Base-by-base conservation (phyloP, 2,888 invertebrate species). In the Nezara viridula region DNA sequence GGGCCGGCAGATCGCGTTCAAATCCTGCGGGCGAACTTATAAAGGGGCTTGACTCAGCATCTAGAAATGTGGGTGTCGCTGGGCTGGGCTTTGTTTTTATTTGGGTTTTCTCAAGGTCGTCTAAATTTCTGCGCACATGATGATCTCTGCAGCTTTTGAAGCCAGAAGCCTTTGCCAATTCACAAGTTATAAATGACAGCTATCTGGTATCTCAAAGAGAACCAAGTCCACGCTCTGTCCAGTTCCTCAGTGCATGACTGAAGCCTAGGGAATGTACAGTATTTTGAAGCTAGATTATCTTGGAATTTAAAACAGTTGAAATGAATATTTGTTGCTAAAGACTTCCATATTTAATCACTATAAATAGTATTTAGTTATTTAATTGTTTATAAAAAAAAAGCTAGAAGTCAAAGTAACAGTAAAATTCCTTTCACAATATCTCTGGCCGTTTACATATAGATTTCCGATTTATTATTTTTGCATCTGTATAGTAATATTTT, bases 71-170 rank as follows among this genome's bases (percentile, higher is more conserved):
- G 66, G 66, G 66, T 73, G 66, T 32, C 32, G 32, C 66, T 66
- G 32, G 66, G 66, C 66, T 55, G n/a, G 60, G 60, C 60, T 73
- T 73, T 73, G 32, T 32, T 73, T 73, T 73, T 73, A 73, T 73
- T 73, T 37, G 37, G 37, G 66, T 4, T 1, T 73, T 73, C 37
- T 73, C 66, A 37, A 73, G 66, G 66, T 37, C 66, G 21, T 73
- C 66, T 73, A 73, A 24, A 73, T 37, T 73, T 73, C 66, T 32
- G 32, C 66, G 66, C 32, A 37, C 21, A 73, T 73, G 32, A 73
- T 73, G 32, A n/a, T 37, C 66, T 32, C 19, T 73, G n/a, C 66
- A 32, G 66, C 37, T 37, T 19, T 73, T 37, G 19, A 73, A 73
- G 32, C 66, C 66, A 73, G 66, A 73, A 37, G 19, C 19, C 60